Percentiles rank a stretch among this genome's conserved stretches.
Conservation (phyloP, 2,113 vertebrate species). For the Podarcis cretensis region DNA sequence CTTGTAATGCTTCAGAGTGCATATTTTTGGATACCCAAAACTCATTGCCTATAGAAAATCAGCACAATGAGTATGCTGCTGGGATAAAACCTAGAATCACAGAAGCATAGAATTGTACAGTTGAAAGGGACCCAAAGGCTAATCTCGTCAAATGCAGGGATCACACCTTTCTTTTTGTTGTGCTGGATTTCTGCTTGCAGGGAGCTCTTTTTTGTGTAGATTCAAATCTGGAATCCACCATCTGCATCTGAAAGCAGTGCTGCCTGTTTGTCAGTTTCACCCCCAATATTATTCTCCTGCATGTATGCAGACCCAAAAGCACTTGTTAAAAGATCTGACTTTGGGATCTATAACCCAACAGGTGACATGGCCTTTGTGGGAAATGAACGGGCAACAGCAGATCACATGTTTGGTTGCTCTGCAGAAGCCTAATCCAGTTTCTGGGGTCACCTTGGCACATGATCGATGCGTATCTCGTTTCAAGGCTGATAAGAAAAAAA, state of each 20-base stretch:
- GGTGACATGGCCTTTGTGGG: background rate
- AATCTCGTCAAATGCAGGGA: too few relatives aligned
- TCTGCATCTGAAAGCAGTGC: background rate
- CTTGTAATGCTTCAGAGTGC: background rate
- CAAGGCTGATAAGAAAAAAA: constrained; percentile 41
- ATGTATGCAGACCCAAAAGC: background rate
- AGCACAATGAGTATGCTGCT: background rate
- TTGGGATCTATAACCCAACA: background rate
- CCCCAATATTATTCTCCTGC: background rate
- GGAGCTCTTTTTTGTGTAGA: background rate
- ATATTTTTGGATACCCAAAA: background rate
- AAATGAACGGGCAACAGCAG: background rate
- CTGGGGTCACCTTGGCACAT: constrained; percentile 20
- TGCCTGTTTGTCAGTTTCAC: too few relatives aligned
- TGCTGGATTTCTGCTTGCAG: background rate
- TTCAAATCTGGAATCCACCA: background rate
- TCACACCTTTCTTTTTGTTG: background rate
- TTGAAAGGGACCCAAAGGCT: too few relatives aligned
- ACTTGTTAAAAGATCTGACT: background rate
- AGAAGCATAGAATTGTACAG: too few relatives aligned
- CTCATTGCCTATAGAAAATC: background rate
- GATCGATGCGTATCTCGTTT: constrained; percentile 56
- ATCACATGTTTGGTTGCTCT: background rate
- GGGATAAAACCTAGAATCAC: background rate
- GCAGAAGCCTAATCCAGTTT: background rate